Evolutionary conservation across 23 tunicate genomes (phyloP).

Genomic region (Ciona savignyi): DNA sequence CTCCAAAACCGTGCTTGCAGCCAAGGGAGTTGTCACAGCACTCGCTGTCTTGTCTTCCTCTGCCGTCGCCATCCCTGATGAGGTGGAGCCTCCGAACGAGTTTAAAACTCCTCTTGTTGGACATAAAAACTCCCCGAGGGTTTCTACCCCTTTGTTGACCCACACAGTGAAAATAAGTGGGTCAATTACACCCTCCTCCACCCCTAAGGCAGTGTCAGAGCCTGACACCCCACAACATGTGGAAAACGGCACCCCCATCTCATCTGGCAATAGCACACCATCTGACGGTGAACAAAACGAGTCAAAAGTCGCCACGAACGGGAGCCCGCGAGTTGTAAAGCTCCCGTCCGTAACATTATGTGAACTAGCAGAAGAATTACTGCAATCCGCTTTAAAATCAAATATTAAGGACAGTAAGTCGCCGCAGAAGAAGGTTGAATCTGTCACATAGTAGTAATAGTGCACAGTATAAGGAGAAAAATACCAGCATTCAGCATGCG

Average conservation of each 20-base stretch:
- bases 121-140: slow-evolving; percentile 30
- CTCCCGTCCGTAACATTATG: slow-evolving; percentile 25
- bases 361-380: slow-evolving; percentile 21
- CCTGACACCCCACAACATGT: slow-evolving; percentile 15
- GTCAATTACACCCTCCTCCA: background rate
- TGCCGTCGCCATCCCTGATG: background rate
- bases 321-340: slow-evolving; percentile 1
- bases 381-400: slow-evolving; percentile 9
- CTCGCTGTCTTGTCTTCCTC: slow-evolving; percentile 29
- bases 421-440: background rate
- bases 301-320: slow-evolving; percentile 20
- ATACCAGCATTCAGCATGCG: too few species aligned
- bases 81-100: slow-evolving; percentile 22
- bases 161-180: background rate
- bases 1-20: slow-evolving; percentile 22
- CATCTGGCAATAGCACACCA: slow-evolving; percentile 3
- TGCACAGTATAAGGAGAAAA: too few species aligned
- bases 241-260: background rate
- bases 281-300: slow-evolving; percentile 5
- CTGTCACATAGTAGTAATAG: background rate
- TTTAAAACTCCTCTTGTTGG: slow-evolving; percentile 50
- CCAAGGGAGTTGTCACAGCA: slow-evolving; percentile 39
- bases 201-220: background rate
- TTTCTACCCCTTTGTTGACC: slow-evolving; percentile 14
- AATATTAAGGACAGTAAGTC: background rate